Evolutionary conservation across 92 coral and sea anemone species (phyloP), one percentile per base, ranked within the genome.

Genomic region (Actinernus sp.): DNA sequence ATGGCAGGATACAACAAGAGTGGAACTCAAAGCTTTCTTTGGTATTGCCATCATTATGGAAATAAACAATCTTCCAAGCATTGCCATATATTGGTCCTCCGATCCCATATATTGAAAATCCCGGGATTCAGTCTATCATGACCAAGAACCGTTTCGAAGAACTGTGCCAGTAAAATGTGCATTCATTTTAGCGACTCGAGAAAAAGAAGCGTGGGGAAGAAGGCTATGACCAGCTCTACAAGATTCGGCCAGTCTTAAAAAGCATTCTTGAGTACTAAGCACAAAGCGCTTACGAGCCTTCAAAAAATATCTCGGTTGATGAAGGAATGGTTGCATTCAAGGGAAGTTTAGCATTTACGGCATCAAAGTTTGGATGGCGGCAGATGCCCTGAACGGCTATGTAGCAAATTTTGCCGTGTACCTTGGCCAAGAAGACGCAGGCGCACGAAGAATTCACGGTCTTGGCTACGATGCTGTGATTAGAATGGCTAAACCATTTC

Each of bases 341-440:
- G 49, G 79, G 82, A 14, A 70, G 82, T 65, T 31, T 81, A 38
- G 55, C 81, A 26, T 87, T 87, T 49, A 72, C 26, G 76, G 88
- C 26, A 81, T 73, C 23, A 87, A 82, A 49, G 74, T 87, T 56
- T 82, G 89, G 93, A 87, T 87, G 89, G 68, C 78, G 3, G 78
- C 93, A 0, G 82, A 87, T 32, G 32, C 83, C 4, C 39, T 46
- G 3, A 82, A 88, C 55, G 86, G 89, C 0, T 88, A 76, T 59
- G 82, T 88, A 21, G 39, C 60, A 45, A 71, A 83, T 51, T 76
- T 76, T n/a, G 48, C 60, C 25, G 84, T 78, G 1, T 88, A 88
- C 67, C 41, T 70, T 4, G 90, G 94, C 10, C 82, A 69, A 28
- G 75, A 83, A 51, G 63, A 56, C 14, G 48, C 16, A 1, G 62